Base-by-base conservation (phyloP, 2,113 vertebrate genomes). In the Strix aluco region DNA sequence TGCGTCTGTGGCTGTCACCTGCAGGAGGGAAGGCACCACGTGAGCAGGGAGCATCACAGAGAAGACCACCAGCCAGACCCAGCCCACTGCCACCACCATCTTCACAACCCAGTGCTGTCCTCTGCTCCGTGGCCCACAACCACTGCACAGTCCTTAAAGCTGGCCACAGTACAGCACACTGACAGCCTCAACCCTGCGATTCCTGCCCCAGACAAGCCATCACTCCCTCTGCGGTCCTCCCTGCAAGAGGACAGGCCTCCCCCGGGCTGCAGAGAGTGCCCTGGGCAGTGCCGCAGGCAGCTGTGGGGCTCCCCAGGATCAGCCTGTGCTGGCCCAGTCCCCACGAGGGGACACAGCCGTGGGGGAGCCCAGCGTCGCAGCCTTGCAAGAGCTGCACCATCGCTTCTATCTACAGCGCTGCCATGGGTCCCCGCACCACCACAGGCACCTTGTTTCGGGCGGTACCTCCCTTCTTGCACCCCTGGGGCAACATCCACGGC, bases 1-100 rank as follows among this genome's bases (percentile, higher is more conserved):
- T 2, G 98, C 98, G 10, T 99, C 99, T 10, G 98, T 99, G n/a
- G 99, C 99, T 23, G 98, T 99, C 89, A 99, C 99, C 99, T 99
- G 95, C 16, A 55, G 44, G 96, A 88, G 96, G 70, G 87, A 69
- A 82, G 54, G 40, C 34, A 29, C 16, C 2, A 14, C 8, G 4
- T 96, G 49, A 96, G 36, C 61, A 65, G 30, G 52, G 59, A 66
- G 40, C 42, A 15, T 4, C 42, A 9, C 36, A 5, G 62, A 40
- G 30, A 15, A 23, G 29, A 81, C 10, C 58, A 42, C 26, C 26
- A 27, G 57, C 47, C 57, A 87, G 81, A 55, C 6, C 10, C 71
- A 34, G 40, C 16, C 40, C 67, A 38, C 25, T 36, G 40, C 4
- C 59, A 40, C 57, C 34, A 30, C 30, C 23, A 12, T 55, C 40